Percentiles rank a stretch among this genome's conserved stretches.
Conservation (phyloP, 2,888 invertebrate genomes). For the Galerucella pusilla region DNA sequence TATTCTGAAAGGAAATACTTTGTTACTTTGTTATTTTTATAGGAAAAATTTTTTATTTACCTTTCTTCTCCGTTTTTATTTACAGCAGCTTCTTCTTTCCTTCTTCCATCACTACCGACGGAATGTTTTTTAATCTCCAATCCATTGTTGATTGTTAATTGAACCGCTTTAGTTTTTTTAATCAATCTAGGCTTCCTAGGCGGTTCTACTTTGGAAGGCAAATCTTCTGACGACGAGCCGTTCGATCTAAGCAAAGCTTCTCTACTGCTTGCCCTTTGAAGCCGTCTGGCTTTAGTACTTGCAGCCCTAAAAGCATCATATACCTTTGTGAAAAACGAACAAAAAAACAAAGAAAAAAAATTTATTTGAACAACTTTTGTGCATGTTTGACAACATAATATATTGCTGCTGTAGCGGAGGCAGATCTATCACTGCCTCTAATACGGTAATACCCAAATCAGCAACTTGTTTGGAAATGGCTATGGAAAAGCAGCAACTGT, state of each 20-base stretch:
- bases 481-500: background rate
- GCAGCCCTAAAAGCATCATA: conserved; percentile 41
- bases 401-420: no score
- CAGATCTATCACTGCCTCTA: no score
- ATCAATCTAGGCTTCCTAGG: conserved; percentile 61
- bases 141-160: conserved; percentile 57
- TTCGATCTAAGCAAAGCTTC: conserved; percentile 66
- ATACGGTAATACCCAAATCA: no score
- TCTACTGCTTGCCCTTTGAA: conserved; percentile 67
- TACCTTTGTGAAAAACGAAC: no score
- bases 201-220: conserved; percentile 59
- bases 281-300: conserved; percentile 63
- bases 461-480: no score
- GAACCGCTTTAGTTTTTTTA: conserved; percentile 61
- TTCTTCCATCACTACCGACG: conserved; percentile 42
- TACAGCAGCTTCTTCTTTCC: conserved; percentile 46
- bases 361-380: no score
- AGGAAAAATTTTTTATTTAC: conserved; percentile 42
- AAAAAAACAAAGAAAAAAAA: no score
- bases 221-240: conserved; percentile 68
- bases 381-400: no score
- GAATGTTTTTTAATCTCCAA: conserved; percentile 54
- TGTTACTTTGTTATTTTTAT: background rate
- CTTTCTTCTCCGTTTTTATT: conserved; percentile 55
- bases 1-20: conserved; percentile 48